Percentiles rank a stretch among this genome's conserved stretches.
phyloP scores from a whole-genome alignment of 2,113 vertebrate species.

The Taurulus bubalis region DNA sequence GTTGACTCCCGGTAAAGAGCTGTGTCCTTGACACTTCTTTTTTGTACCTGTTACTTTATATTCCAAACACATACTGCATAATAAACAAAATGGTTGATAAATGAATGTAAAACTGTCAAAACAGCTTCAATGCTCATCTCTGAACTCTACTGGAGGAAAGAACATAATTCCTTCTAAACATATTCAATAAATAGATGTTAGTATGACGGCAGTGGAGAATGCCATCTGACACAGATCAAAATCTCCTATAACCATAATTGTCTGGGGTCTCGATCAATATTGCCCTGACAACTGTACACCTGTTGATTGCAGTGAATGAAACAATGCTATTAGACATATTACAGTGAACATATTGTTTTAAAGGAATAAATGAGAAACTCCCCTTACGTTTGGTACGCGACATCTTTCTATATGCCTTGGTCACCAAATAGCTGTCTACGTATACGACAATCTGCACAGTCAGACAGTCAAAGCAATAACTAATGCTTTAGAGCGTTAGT shows the following conservation, averaged over 20 bases:
- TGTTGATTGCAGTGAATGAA: neutral
- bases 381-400: too few relatives aligned
- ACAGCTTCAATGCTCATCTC: neutral
- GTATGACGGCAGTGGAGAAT: neutral
- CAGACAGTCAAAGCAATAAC: too few relatives aligned
- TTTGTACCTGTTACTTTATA: neutral
- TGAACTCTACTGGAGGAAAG: neutral
- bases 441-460: too few relatives aligned
- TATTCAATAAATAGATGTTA: neutral
- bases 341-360: neutral
- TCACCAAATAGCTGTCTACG: too few relatives aligned
- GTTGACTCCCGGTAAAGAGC: too few relatives aligned
- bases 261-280: neutral
- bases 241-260: neutral
- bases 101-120: neutral
- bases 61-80: neutral
- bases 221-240: neutral
- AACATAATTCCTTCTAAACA: neutral
- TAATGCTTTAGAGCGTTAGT: too few relatives aligned
- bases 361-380: neutral
- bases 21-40: neutral
- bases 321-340: neutral
- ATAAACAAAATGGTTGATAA: neutral
- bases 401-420: too few relatives aligned
- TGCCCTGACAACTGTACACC: neutral